phyloP scores from a whole-genome alignment of 2,797 vertebrate species.

The Buceros bicornis region DNA sequence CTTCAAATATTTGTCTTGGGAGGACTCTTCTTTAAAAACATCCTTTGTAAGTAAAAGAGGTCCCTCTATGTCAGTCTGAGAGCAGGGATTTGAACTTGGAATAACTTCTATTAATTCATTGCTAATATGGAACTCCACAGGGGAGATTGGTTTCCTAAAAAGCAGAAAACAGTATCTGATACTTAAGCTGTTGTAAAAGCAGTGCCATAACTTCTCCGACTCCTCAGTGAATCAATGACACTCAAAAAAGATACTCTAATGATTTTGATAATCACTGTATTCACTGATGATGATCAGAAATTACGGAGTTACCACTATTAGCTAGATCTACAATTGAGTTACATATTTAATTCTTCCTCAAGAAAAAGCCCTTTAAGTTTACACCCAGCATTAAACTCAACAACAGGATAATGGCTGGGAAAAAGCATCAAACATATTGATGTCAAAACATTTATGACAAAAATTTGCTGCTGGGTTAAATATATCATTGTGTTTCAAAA shows the following conservation, averaged over 20 bases:
- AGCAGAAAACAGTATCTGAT: neutral
- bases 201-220: neutral
- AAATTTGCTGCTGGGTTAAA: neutral
- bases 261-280: neutral
- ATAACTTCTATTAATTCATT: constrained; percentile 71
- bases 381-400: neutral
- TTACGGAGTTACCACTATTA: neutral
- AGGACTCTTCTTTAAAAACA: constrained; percentile 13
- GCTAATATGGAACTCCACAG: neutral
- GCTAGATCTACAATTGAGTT: neutral
- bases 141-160: constrained; percentile 62
- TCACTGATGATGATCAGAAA: neutral
- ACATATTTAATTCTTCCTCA: neutral
- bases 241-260: neutral
- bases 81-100: constrained; percentile 83
- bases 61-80: constrained; percentile 63
- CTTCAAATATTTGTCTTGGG: neutral
- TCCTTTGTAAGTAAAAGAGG: neutral
- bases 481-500: neutral
- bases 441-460: neutral
- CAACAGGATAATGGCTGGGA: neutral
- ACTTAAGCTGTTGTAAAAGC: neutral
- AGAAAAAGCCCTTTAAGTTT: neutral
- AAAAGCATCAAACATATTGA: neutral
- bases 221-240: neutral